Base-by-base conservation (phyloP, 2,888 invertebrate genomes). In the Lacanobia wlatinum region DNA sequence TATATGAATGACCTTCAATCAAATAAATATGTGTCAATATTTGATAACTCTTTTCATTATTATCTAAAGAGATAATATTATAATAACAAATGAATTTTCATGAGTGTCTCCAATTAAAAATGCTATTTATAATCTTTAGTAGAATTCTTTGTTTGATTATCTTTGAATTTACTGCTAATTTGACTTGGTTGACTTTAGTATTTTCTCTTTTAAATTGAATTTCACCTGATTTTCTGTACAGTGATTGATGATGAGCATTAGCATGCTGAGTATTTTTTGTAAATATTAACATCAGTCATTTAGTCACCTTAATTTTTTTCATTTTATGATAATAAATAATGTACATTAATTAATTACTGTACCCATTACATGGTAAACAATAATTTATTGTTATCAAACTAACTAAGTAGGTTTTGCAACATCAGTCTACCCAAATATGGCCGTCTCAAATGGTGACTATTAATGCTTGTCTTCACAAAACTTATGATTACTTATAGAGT, bases 1-100 rank as follows among this genome's bases (percentile, higher is more conserved):
- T 56, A 7, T 68, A n/a, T 6, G 1, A 64, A 38, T 77, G 73
- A 59, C 80, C 82, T 82, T 80, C 82, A 73, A 46, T 71, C n/a
- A 70, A 61, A 55, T 53, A 28, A 55, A 78, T 70, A 63, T 67
- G 61, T 67, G 70, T 60, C 69, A 70, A 70, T 66, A 72, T 70
- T 74, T 72, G 65, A 78, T 66, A 73, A 76, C 46, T 82, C 70
- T 48, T 66, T 58, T 62, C 14, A 55, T 59, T 60, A 52, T 82
- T 78, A 73, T 69, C 73, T 69, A 56, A 73, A 77, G 59, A 60
- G 72, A 82, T 80, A 69, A 48, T 53, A 55, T 53, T 53, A 18
- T 59, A 63, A 70, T 48, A 78, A 76, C 59, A 70, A 70, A 59
- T 59, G 53, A 1, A 48, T 78, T 48, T 53, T 55, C 21, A 53